Conservation (phyloP, 2,888 invertebrate genomes). For the Pelosia muscerda region DNA sequence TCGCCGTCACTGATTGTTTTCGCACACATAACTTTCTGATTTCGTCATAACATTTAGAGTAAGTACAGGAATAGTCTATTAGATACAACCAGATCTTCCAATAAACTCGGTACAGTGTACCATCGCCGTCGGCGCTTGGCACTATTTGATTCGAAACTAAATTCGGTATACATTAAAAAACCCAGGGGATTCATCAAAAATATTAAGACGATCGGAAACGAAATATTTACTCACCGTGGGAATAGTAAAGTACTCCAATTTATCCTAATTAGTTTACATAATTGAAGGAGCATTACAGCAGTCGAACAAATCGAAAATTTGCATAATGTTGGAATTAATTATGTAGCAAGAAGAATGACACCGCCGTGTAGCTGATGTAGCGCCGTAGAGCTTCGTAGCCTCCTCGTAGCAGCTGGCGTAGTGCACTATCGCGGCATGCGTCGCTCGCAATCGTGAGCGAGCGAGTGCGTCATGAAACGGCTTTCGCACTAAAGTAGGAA, state of each 20-base stretch:
- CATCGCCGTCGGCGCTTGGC: neutral
- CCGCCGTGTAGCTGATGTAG: neutral
- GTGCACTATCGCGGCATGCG: constrained; percentile 7
- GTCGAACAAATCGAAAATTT: constrained; percentile 61
- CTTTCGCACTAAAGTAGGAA: too few species aligned
- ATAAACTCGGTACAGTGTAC: neutral
- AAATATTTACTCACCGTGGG: constrained; percentile 30
- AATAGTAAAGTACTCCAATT: constrained; percentile 50
- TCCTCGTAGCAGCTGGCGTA: constrained; percentile 11
- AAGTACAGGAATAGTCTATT: neutral
- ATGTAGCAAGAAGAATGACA: constrained; percentile 21
- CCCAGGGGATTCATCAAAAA: constrained; percentile 6
- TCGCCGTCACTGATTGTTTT: neutral
- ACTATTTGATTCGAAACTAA: neutral
- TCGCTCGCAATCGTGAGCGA: neutral
- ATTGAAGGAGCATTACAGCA: constrained; percentile 66
- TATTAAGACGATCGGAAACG: constrained; percentile 21
- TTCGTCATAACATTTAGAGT: neutral
- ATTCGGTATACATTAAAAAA: too few species aligned
- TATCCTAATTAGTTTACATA: constrained; percentile 71
- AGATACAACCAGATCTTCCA: too few species aligned
- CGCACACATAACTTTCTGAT: neutral
- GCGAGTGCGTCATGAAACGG: too few species aligned
- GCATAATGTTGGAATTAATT: constrained; percentile 63
- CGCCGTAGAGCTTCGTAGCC: constrained; percentile 15